A percentile compares a stretch with the other conserved stretches of the same genome.
Evolutionary conservation across 2,888 invertebrate genomes (phyloP).

Genomic region (Drosophila conformis): DNA sequence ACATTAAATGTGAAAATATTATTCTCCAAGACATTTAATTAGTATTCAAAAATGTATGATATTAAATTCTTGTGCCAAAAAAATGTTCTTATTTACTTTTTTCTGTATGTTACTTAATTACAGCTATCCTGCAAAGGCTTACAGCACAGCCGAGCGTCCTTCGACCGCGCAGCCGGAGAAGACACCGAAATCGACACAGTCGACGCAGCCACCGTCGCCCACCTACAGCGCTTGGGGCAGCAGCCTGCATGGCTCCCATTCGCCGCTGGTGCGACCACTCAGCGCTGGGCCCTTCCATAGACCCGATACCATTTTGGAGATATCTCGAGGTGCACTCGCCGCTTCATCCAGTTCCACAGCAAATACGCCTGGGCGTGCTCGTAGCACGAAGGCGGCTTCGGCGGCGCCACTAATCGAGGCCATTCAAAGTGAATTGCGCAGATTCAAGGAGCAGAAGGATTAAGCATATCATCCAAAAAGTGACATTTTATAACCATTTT

Average conservation of each 20-base stretch:
- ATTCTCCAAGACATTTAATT: background rate
- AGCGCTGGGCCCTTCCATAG: slow-evolving; percentile 89
- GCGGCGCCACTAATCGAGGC: slow-evolving; percentile 93
- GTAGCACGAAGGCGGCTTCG: slow-evolving; percentile 88
- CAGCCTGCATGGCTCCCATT: slow-evolving; percentile 86
- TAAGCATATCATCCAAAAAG: slow-evolving; percentile 4
- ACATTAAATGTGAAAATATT: background rate
- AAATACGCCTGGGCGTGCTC: slow-evolving; percentile 47
- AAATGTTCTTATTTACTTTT: background rate
- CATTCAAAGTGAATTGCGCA: slow-evolving; percentile 90
- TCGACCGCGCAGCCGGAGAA: slow-evolving; percentile 84
- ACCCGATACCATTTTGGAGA: slow-evolving; percentile 84
- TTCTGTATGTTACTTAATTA: background rate
- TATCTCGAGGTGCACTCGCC: slow-evolving; percentile 21
- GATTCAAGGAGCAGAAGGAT: slow-evolving; percentile 81
- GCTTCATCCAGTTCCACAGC: slow-evolving; percentile 40
- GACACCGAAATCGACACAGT: slow-evolving; percentile 80
- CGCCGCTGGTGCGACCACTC: slow-evolving; percentile 87
- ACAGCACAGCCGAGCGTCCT: slow-evolving; percentile 77
- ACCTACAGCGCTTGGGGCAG: slow-evolving; percentile 86
- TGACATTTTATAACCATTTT: slow-evolving; percentile 11
- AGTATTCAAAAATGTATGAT: background rate
- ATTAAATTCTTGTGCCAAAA: background rate
- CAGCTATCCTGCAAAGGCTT: slow-evolving; percentile 73
- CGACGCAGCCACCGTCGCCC: slow-evolving; percentile 84